Evolutionary conservation across 1,140 invertebrate genomes (phyloP), one percentile per base, ranked within the genome.

Genomic region (Ruditapes philippinarum): DNA sequence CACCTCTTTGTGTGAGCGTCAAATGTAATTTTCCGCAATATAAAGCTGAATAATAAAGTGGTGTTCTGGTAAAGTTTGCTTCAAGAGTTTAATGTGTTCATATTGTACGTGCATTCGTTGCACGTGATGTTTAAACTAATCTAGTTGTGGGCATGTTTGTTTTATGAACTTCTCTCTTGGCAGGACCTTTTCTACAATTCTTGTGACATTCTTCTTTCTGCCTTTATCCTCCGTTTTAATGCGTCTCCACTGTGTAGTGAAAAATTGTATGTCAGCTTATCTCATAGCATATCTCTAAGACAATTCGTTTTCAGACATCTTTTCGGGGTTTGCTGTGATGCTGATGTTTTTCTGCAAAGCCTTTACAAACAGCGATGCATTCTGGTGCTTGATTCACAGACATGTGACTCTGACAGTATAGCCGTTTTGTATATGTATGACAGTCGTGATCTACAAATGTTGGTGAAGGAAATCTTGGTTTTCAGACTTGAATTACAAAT

Each of bases 11-110:
- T 40, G 19, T 42, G 28, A 51, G 33, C 68, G 80, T 36, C 85
- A 91, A 25, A 25, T 2, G n/a, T 42, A 91, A 57, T 81, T 88
- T 57, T 91, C 89, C 14, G 89, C 89, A 79, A 91, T 88, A 60
- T 90, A 84, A 42, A 90, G 54, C 5, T 90, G 89, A 14, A 88
- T n/a, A 19, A 90, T 76, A 0, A 88, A 17, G 7, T 90, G 19
- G 42, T 85, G 12, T 3, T n/a, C 51, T 14, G 42, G 42, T 14
- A 82, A 33, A 1, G 76, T 74, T 28, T 89, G 54, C 31, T 90
- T 90, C 4, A 79, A n/a, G 33, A 49, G 11, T 36, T 62, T 60
- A 11, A 87, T 36, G 22, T 54, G 17, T 33, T 54, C 9, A 49
- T 68, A 88, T 33, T 90, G 85, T 14, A n/a, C 25, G 7, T 51